Base-by-base conservation (phyloP, 2,888 invertebrate species). In the Deroplatys truncata region DNA sequence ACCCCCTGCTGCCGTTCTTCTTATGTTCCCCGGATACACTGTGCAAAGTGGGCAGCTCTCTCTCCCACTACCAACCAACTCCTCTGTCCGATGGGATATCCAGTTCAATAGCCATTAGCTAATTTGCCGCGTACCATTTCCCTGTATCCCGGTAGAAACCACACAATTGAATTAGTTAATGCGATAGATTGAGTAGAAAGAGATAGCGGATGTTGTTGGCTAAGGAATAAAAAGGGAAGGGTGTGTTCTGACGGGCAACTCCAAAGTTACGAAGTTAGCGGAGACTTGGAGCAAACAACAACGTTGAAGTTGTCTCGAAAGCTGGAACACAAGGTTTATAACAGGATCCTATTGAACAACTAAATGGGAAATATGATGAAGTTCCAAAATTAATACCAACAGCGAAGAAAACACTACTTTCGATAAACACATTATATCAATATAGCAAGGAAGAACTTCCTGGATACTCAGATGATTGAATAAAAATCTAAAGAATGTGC, bases 131-230 rank as follows among this genome's bases (percentile, higher is more conserved):
- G 25, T 82, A n/a, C 87, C 87, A 87, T 87, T 87, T 82, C 82
- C 82, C 87, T 87, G 87, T 87, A 87, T 86, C 31, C 87, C 82
- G 31, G 82, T 29, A 82, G 87, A 87, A 56, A 87, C 87, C 87
- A 29, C 87, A 87, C 82, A 87, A 87, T 87, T 87, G 87, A 87
- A 87, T 87, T 87, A 87, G 87, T 82, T 87, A 87, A 87, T 87
- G 87, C 87, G 82, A 87, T 82, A 87, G 87, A 87, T 29, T 84
- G 84, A 84, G 31, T 25, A 25, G 29, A 72, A 72, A 72, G 56
- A 72, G 56, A 72, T 72, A 72, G 56, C 56, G 20, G 56, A 72
- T 72, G 56, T 72, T 72, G 56, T 72, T 72, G 56, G 56, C 20
- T 43, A 13, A 43, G 43, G 43, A 43, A 43, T 72, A 72, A 72